A percentile compares a stretch with the other conserved stretches of the same genome.
Conservation (phyloP, 1,140 invertebrate genomes). For the Triops longicaudatus region DNA sequence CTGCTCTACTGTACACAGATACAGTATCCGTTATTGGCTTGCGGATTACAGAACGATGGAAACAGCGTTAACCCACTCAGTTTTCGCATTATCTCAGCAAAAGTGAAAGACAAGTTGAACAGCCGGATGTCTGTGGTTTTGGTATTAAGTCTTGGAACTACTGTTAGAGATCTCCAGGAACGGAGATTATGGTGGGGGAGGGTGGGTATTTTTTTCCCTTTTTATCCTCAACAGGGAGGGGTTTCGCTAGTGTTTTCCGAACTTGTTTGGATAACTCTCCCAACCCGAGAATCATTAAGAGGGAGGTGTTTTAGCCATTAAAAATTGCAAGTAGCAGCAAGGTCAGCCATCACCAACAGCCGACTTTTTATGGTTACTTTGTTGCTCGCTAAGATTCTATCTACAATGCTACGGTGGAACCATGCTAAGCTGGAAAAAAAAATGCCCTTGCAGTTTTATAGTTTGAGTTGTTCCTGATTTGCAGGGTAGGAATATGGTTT, state of each 20-base stretch:
- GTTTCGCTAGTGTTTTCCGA: too few relatives aligned
- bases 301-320: constrained; percentile 7
- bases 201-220: not conserved
- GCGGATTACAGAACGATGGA: not conserved
- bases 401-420: not conserved
- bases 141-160: not conserved
- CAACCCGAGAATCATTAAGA: not conserved
- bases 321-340: not conserved
- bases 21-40: not conserved
- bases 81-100: not conserved
- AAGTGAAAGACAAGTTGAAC: not conserved
- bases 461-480: too few relatives aligned
- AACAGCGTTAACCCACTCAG: not conserved
- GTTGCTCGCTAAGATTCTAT: not conserved
- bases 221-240: not conserved
- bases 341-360: not conserved
- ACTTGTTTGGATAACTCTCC: constrained; percentile 1
- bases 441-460: too few relatives aligned
- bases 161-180: not conserved
- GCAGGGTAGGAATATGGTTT: too few relatives aligned
- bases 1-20: too few relatives aligned
- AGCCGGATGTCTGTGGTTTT: constrained; percentile 11
- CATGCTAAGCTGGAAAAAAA: too few relatives aligned
- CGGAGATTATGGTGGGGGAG: not conserved
- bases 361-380: too few relatives aligned